Conservation (phyloP, 2,888 invertebrate genomes). For the Yponomeuta sedellus region DNA sequence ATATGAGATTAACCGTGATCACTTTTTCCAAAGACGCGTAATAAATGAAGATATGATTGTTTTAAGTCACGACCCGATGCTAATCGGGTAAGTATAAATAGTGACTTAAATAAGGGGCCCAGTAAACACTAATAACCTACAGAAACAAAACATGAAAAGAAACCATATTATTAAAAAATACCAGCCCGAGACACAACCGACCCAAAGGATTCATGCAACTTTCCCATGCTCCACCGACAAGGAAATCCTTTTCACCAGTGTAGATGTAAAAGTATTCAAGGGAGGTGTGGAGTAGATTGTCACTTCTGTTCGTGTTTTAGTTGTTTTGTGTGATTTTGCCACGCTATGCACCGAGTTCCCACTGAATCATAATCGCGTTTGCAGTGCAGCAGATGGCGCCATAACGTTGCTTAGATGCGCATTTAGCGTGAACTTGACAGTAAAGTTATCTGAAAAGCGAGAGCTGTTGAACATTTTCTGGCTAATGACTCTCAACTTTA, state of each 20-base stretch:
- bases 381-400: background rate
- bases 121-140: background rate
- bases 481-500: background rate
- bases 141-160: background rate
- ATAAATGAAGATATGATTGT: no score
- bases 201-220: no score
- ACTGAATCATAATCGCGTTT: background rate
- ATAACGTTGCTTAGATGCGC: background rate
- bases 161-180: background rate
- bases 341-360: background rate
- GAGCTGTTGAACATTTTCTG: background rate
- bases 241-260: no score
- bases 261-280: no score
- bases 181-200: background rate
- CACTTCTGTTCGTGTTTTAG: no score
- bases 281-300: no score
- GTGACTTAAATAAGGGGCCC: background rate
- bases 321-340: no score
- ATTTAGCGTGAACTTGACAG: background rate
- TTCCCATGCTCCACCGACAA: no score
- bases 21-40: no score
- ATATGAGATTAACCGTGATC: no score
- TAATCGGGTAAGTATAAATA: no score
- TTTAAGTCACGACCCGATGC: no score
- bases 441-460: background rate